These are phyloP conservation scores for Napeogenes inachia DNA, from an alignment of 2,888 invertebrate genomes.

Conservation along the genomic window DNA sequence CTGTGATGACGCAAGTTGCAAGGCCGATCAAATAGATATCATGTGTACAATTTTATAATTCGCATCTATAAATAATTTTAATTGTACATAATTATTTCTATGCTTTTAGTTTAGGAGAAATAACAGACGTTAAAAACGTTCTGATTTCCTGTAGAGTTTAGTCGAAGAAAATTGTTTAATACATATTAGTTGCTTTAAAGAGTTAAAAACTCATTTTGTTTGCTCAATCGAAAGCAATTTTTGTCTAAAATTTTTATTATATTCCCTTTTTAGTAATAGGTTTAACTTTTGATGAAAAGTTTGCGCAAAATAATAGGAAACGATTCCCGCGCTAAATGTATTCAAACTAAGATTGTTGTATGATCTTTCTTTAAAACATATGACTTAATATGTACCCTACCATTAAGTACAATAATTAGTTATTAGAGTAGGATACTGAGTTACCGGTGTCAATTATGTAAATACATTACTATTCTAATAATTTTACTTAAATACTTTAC, in stretches of 20 bases:
- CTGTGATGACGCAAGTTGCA: slow-evolving; percentile 59
- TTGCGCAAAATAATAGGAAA: not conserved
- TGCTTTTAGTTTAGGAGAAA: slow-evolving; percentile 24
- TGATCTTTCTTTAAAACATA: too few relatives aligned
- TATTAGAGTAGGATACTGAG: slow-evolving; percentile 50
- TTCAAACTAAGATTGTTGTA: too few relatives aligned
- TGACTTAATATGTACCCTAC: slow-evolving; percentile 38
- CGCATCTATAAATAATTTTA: slow-evolving; percentile 15
- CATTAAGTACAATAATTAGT: slow-evolving; percentile 70
- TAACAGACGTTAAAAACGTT: slow-evolving; percentile 29
- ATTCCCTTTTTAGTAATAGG: slow-evolving; percentile 28
- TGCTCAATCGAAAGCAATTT: slow-evolving; percentile 68
- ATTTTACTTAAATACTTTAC: slow-evolving; percentile 8
- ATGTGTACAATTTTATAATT: slow-evolving; percentile 1
- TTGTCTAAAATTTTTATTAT: slow-evolving; percentile 31
- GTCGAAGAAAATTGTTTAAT: slow-evolving; percentile 19
- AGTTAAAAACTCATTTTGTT: slow-evolving; percentile 40
- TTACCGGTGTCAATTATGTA: slow-evolving; percentile 68
- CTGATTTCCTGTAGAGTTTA: slow-evolving; percentile 19
- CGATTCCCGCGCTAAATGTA: too few relatives aligned
- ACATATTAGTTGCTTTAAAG: slow-evolving; percentile 23
- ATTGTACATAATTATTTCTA: slow-evolving; percentile 23
- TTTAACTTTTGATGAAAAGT: not conserved
- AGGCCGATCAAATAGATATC: slow-evolving; percentile 16
- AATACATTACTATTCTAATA: slow-evolving; percentile 18